These are phyloP conservation scores for Ptychoptera contaminata DNA, from an alignment of 2,888 invertebrate species.

Conservation along the genomic window DNA sequence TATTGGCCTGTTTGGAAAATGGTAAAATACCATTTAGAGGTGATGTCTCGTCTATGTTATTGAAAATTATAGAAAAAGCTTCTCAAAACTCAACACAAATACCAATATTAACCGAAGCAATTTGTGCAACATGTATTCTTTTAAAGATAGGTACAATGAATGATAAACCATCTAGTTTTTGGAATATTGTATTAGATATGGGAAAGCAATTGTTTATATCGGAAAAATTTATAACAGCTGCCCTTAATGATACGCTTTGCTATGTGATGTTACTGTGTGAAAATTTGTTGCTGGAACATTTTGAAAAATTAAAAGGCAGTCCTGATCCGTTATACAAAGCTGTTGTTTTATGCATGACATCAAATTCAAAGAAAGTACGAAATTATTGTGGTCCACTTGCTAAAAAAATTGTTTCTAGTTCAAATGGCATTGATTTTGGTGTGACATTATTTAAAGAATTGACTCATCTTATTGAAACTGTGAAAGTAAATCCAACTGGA, in stretches of 20 bases:
- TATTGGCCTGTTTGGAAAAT: slow-evolving; percentile 47
- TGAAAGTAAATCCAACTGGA: slow-evolving; percentile 32
- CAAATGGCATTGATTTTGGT: slow-evolving; percentile 44
- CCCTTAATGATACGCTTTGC: slow-evolving; percentile 52
- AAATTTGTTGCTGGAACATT: slow-evolving; percentile 52
- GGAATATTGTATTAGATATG: slow-evolving; percentile 55
- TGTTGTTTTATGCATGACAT: slow-evolving; percentile 50
- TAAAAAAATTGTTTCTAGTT: slow-evolving; percentile 40
- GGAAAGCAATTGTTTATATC: slow-evolving; percentile 68
- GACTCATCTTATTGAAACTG: slow-evolving; percentile 45
- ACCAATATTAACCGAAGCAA: slow-evolving; percentile 51
- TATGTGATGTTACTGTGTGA: slow-evolving; percentile 61
- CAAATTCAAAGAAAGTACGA: slow-evolving; percentile 44
- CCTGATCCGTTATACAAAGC: slow-evolving; percentile 53
- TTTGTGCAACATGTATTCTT: slow-evolving; percentile 50
- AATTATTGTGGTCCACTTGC: slow-evolving; percentile 43
- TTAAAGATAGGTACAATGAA: slow-evolving; percentile 38
- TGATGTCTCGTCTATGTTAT: slow-evolving; percentile 43
- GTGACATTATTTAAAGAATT: slow-evolving; percentile 49
- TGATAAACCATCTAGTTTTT: slow-evolving; percentile 28
- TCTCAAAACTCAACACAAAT: slow-evolving; percentile 56
- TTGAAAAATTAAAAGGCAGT: slow-evolving; percentile 46
- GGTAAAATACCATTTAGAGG: slow-evolving; percentile 30
- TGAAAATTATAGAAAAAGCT: slow-evolving; percentile 60
- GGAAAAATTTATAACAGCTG: slow-evolving; percentile 60